Conservation (phyloP, 1,140 invertebrate genomes). For the Planococcus citri region DNA sequence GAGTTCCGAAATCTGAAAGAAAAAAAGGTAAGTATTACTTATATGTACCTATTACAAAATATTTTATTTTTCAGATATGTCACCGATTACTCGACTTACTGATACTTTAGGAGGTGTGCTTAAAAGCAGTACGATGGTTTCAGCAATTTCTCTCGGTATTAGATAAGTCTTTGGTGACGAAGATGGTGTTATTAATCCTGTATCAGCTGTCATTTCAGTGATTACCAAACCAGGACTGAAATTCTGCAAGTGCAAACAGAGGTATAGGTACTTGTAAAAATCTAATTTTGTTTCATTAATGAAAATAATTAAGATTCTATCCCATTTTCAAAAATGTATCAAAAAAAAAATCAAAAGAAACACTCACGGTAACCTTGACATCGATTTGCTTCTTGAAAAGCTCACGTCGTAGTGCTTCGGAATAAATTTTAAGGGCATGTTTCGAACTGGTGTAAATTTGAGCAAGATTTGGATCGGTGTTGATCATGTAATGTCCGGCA, state of each 20-base stretch:
- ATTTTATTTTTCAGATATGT: not conserved
- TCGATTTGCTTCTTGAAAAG: not conserved
- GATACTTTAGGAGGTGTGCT: not conserved
- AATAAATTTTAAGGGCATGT: no score
- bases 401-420: no score
- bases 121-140: not conserved
- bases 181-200: not conserved
- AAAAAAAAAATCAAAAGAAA: not conserved
- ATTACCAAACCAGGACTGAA: not conserved
- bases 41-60: not conserved
- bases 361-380: not conserved
- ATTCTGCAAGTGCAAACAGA: not conserved
- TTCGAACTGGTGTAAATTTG: no score
- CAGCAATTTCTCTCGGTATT: not conserved
- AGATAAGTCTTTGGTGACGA: not conserved
- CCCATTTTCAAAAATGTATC: not conserved
- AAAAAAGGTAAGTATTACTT: not conserved
- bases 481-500: no score
- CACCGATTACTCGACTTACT: not conserved
- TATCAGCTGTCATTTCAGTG: not conserved
- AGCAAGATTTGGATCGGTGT: no score
- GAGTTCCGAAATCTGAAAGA: not conserved
- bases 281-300: no score
- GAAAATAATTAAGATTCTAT: not conserved
- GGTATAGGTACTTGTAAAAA: no score